phyloP scores from a whole-genome alignment of 2,888 invertebrate species.

The Spialia ferax region DNA sequence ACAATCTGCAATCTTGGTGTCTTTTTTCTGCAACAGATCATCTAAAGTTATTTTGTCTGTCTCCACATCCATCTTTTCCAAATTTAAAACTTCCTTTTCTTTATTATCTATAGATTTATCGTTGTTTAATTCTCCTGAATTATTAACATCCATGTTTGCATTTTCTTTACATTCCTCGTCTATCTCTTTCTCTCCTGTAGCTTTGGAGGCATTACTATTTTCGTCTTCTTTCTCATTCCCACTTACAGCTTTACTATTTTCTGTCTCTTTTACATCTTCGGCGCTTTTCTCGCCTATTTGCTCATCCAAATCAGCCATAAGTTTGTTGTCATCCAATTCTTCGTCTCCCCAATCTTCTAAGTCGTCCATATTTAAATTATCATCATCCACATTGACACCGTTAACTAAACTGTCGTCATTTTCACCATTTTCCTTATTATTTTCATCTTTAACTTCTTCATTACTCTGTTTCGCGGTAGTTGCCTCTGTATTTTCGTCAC shows the following conservation, averaged over 20 bases:
- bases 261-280: not conserved
- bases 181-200: not conserved
- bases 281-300: conserved; percentile 52
- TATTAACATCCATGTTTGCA: not conserved
- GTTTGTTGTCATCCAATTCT: conserved; percentile 50
- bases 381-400: conserved; percentile 21
- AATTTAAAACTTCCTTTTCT: not conserved
- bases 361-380: conserved; percentile 49
- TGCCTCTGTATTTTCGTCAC: not conserved
- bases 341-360: conserved; percentile 51
- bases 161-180: not conserved
- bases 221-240: not conserved
- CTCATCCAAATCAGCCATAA: conserved; percentile 57
- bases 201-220: not conserved
- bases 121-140: not conserved
- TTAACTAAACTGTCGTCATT: conserved; percentile 25
- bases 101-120: not conserved
- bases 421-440: not conserved
- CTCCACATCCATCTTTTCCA: not conserved
- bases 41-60: conserved; percentile 12
- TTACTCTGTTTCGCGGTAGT: not conserved
- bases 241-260: not conserved
- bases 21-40: conserved; percentile 36
- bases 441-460: not conserved
- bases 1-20: conserved; percentile 50